phyloP scores from a whole-genome alignment of 2,797 vertebrate species.

The Lagothrix lagotricha region DNA sequence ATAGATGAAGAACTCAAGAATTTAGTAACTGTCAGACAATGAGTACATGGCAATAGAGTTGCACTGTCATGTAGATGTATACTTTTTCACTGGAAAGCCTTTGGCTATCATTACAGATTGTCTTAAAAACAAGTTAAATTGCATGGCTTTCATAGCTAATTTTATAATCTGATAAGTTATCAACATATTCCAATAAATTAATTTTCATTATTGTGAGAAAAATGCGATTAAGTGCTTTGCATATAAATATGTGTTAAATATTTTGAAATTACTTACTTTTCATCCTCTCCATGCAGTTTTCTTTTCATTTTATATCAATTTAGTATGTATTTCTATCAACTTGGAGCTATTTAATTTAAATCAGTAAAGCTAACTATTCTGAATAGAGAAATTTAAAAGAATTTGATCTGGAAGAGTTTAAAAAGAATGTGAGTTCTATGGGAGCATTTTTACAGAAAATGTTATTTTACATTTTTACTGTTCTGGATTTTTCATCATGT shows the following conservation, averaged over 20 bases:
- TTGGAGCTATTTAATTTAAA: slow-evolving; percentile 28
- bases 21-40: neutral
- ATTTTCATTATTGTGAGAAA: slow-evolving; percentile 8
- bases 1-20: neutral
- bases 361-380: neutral
- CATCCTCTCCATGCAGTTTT: neutral
- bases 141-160: neutral
- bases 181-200: slow-evolving; percentile 2
- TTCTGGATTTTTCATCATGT: neutral
- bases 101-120: neutral
- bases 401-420: slow-evolving; percentile 24
- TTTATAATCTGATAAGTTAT: slow-evolving; percentile 51
- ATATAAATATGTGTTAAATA: slow-evolving; percentile 1
- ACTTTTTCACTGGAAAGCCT: slow-evolving; percentile 18
- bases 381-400: slow-evolving; percentile 46
- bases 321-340: neutral
- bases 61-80: neutral
- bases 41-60: neutral
- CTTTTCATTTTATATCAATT: neutral
- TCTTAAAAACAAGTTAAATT: slow-evolving; percentile 12
- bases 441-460: neutral
- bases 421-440: neutral
- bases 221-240: neutral
- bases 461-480: neutral
- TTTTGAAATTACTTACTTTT: neutral